Percentiles rank a stretch among this genome's conserved stretches.
Conservation (phyloP, 2,797 vertebrate species). For the Echeneis naucrates region DNA sequence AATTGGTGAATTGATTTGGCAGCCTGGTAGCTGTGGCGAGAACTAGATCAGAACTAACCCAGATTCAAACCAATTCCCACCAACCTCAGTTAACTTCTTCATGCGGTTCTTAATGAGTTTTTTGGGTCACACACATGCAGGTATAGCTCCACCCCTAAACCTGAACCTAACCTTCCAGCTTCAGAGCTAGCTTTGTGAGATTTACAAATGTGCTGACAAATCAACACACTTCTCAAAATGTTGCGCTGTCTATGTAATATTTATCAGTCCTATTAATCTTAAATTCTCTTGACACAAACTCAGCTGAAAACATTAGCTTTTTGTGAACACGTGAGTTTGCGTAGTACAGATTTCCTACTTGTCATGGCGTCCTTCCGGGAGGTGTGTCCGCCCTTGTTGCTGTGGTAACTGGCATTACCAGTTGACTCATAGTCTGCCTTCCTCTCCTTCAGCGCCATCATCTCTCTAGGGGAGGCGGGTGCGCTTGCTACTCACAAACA, state of each 20-base stretch:
- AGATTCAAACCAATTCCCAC: too few relatives aligned
- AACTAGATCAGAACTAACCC: too few relatives aligned
- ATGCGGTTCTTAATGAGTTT: too few relatives aligned
- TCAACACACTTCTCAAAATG: not conserved
- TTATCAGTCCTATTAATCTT: not conserved
- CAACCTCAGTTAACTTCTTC: too few relatives aligned
- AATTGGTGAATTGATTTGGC: too few relatives aligned
- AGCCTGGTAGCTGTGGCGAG: too few relatives aligned
- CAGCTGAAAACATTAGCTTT: not conserved
- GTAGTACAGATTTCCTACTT: constrained; percentile 82
- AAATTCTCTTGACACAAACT: too few relatives aligned
- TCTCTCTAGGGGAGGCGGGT: constrained; percentile 97
- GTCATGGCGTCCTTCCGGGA: constrained; percentile 97
- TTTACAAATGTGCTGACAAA: not conserved
- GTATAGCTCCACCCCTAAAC: too few relatives aligned
- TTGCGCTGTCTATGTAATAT: not conserved
- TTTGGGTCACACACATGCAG: too few relatives aligned
- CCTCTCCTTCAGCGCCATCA: constrained; percentile 97
- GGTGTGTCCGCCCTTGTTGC: constrained; percentile 95
- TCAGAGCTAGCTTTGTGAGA: not conserved
- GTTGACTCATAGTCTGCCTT: constrained; percentile 96
- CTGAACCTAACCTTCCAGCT: too few relatives aligned
- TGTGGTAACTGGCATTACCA: constrained; percentile 93
- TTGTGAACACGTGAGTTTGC: constrained; percentile 7
- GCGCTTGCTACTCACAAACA: constrained; percentile 89